phyloP scores from a whole-genome alignment of 2,797 vertebrate genomes.

The Lagocephalus sceleratus region DNA sequence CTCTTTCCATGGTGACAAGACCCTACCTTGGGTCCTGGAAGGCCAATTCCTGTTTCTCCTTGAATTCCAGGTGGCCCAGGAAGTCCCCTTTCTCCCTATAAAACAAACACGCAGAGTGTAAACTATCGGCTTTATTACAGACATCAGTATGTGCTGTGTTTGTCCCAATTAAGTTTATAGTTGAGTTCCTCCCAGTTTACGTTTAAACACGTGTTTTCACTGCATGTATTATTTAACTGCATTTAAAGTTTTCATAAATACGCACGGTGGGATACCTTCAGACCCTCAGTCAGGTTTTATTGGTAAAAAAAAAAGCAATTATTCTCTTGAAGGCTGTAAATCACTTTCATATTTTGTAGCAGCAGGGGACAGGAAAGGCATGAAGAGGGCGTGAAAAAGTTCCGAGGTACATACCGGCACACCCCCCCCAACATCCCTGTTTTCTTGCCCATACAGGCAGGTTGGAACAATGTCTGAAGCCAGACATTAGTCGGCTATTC shows the following conservation, averaged over 20 bases:
- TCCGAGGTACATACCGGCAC: constrained; percentile 45
- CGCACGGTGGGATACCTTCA: constrained; percentile 7
- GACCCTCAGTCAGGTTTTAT: constrained; percentile 35
- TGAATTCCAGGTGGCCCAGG: constrained; percentile 84
- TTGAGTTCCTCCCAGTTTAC: neutral
- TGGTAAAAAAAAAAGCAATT: constrained; percentile 37
- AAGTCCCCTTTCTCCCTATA: constrained; percentile 87
- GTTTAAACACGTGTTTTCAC: neutral
- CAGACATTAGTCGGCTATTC: constrained; percentile 66
- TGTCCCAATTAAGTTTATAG: neutral
- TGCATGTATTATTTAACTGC: neutral
- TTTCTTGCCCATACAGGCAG: constrained; percentile 55
- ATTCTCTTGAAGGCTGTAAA: constrained; percentile 46
- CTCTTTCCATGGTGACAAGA: constrained; percentile 20
- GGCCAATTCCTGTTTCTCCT: constrained; percentile 86
- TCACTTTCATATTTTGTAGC: constrained; percentile 29
- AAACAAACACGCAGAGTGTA: constrained; percentile 20
- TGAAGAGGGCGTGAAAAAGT: constrained; percentile 36
- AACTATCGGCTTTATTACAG: neutral
- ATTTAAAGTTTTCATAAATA: constrained; percentile 5
- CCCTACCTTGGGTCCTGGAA: constrained; percentile 85
- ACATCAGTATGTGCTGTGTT: too few relatives aligned
- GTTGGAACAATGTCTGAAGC: constrained; percentile 52
- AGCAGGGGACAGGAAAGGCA: constrained; percentile 26
- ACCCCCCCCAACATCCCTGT: neutral